phyloP scores from a whole-genome alignment of 2,113 vertebrate genomes.

The Phrynosoma blainvillii region DNA sequence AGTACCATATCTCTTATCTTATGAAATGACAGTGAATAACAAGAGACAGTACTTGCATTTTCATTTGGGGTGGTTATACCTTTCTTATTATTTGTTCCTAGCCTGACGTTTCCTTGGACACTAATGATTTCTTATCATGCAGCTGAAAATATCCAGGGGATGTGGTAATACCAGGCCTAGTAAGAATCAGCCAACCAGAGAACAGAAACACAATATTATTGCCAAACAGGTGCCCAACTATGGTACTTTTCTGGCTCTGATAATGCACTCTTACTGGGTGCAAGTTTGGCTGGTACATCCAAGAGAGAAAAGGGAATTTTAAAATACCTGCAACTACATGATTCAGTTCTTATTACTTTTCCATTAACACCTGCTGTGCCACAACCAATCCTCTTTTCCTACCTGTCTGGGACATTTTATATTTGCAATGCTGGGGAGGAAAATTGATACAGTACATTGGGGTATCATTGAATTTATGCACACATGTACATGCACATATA shows the following conservation, averaged over 20 bases:
- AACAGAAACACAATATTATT: constrained; percentile 22
- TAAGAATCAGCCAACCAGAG: constrained; percentile 17
- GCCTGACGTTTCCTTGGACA: constrained; percentile 47
- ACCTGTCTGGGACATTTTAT: constrained; percentile 25
- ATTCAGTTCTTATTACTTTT: neutral
- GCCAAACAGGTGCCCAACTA: neutral
- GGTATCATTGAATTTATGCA: neutral
- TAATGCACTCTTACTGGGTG: neutral
- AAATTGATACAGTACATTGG: constrained; percentile 20
- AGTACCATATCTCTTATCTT: constrained; percentile 56
- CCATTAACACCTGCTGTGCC: neutral
- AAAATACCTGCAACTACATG: constrained; percentile 7
- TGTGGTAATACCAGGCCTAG: constrained; percentile 31
- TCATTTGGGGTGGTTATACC: constrained; percentile 48
- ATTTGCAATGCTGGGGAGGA: constrained; percentile 37
- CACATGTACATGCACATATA: too few species aligned
- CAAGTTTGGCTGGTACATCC: constrained; percentile 4
- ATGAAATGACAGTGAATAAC: constrained; percentile 66
- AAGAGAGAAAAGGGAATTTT: neutral
- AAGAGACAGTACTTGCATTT: constrained; percentile 57
- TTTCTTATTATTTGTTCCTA: constrained; percentile 51
- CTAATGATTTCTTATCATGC: constrained; percentile 47
- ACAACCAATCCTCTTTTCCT: neutral
- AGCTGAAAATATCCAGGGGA: constrained; percentile 14
- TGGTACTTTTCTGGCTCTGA: neutral